Percentiles rank a stretch among this genome's conserved stretches.
These are phyloP conservation scores for Porites divaricata DNA, from an alignment of 92 coral and sea anemone genomes.

Conservation along the genomic window DNA sequence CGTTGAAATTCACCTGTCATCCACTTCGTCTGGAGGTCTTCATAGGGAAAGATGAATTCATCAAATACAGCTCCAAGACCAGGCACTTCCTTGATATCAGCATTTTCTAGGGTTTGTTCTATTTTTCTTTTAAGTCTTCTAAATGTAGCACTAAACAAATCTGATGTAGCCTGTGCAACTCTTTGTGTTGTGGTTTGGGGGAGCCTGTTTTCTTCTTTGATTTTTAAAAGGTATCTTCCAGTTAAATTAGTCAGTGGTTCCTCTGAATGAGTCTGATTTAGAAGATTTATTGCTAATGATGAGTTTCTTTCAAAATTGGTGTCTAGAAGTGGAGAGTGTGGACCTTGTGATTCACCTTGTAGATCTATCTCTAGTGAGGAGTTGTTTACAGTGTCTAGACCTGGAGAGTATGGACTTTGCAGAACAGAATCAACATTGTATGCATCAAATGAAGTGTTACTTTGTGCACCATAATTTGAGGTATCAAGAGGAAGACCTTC, in stretches of 20 bases:
- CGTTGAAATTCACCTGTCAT: conserved; percentile 18
- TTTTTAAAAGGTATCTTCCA: background rate
- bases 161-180: background rate
- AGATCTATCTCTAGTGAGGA: background rate
- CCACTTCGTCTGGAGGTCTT: conserved; percentile 21
- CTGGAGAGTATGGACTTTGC: too few relatives aligned
- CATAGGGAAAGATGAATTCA: background rate
- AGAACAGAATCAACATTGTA: background rate
- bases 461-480: background rate
- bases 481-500: background rate
- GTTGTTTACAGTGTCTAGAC: background rate
- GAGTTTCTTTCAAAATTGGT: background rate
- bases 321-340: background rate
- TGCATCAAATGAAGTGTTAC: background rate
- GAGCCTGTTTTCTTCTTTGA: conserved; percentile 2
- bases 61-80: conserved; percentile 25
- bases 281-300: background rate
- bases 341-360: background rate
- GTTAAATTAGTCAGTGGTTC: background rate
- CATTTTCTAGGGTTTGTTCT: background rate
- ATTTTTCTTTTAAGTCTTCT: conserved; percentile 20
- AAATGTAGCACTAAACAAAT: conserved; percentile 4
- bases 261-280: background rate
- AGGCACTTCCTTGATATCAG: background rate
- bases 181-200: background rate